Base-by-base conservation (phyloP, 2,888 invertebrate species). In the Ceratothoa steindachneri region DNA sequence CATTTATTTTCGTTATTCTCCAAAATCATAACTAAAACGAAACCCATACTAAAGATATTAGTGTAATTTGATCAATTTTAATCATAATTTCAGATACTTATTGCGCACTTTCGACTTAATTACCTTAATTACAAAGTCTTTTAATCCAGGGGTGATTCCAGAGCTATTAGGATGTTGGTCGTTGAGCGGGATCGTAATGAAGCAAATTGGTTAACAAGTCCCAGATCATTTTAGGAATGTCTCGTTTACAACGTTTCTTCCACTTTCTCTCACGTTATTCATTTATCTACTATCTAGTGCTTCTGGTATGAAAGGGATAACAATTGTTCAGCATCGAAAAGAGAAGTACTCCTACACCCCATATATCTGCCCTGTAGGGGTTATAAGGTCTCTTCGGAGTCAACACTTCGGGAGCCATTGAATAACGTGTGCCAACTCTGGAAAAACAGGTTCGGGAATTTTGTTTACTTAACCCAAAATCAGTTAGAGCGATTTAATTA, bases 371-470 rank as follows among this genome's bases (percentile, higher is more conserved):
- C 19, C 24, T 60, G 28, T 71, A 71, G 12, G 71, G 71, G 24
- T 71, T 66, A 51, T 71, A 71, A 9, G 71, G 66, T n/a, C 28
- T 51, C n/a, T 66, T 31, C 5, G 31, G 52, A 27, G 22, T 22
- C 19, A 71, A 30, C 30, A 71, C 66, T 29, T 71, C 71, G 15
- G 71, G 71, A 7, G 71, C 71, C 71, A 71, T 71, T 30, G 71
- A 41, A 51, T 71, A 71, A 2, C 71, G 65, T 12, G 71, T 71
- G 2, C 71, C 71, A 15, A 66, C 65, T 19, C 66, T 60, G 29
- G 71, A 51, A 30, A 51, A 52, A 51, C 65, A 51, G 3, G 30
- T 9, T 9, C n/a, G 7, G 1, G 66, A 4, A 24, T 71, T 60
- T 15, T 65, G 31, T 9, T 64, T 65, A 71, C 71, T 71, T 15